Evolutionary conservation across 2,113 vertebrate species (phyloP).

Genomic region (Cygnus buccinator): DNA sequence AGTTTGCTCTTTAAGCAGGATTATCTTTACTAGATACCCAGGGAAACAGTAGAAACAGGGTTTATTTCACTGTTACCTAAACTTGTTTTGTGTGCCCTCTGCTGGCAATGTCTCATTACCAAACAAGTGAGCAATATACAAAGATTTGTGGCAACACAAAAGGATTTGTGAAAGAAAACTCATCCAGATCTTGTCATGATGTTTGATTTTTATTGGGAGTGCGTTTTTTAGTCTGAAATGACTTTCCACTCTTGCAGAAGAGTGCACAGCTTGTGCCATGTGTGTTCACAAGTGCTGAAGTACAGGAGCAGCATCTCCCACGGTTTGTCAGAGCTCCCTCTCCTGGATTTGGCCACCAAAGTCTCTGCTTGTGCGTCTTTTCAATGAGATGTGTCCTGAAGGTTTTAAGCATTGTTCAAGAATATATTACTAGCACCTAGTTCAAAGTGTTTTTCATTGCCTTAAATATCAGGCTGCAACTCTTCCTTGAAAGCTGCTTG

Average conservation of each 20-base stretch:
- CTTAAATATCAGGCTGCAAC: not conserved
- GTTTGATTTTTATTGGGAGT: not conserved
- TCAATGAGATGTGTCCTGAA: not conserved
- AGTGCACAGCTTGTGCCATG: not conserved
- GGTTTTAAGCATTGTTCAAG: not conserved
- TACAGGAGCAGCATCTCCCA: not conserved
- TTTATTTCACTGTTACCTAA: not conserved
- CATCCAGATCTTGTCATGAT: not conserved
- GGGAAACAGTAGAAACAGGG: not conserved
- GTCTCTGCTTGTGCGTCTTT: not conserved
- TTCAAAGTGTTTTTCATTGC: not conserved
- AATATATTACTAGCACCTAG: not conserved
- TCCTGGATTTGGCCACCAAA: not conserved
- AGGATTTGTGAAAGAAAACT: not conserved
- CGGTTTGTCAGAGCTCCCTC: not conserved
- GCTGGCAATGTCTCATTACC: not conserved
- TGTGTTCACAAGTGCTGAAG: not conserved
- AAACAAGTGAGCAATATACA: rapidly evolving
- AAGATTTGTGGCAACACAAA: not conserved
- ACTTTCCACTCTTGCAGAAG: not conserved
- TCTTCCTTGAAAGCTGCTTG: not conserved
- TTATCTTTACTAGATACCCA: not conserved
- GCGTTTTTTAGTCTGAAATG: not conserved
- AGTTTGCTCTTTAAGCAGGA: not conserved
- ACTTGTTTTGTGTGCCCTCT: not conserved